Conservation (phyloP, 2,888 invertebrate genomes). For the Anticlea derivata region DNA sequence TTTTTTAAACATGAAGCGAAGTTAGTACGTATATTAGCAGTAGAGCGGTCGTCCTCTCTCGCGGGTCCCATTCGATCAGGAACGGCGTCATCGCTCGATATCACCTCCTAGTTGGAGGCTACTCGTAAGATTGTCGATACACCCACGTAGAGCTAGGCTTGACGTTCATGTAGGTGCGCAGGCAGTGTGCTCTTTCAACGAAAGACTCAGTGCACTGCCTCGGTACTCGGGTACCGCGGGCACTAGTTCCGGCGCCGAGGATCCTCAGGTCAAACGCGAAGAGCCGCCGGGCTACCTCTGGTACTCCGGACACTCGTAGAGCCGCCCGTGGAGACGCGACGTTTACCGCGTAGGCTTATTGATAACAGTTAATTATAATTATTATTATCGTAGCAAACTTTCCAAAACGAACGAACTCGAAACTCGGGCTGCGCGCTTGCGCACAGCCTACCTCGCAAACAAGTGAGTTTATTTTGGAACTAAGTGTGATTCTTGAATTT, state of each 20-base stretch:
- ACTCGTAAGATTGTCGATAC: conserved; percentile 22
- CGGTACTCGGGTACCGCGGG: conserved; percentile 30
- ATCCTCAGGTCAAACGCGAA: conserved; percentile 23
- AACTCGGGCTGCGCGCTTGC: conserved; percentile 83
- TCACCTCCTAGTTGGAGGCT: conserved; percentile 37
- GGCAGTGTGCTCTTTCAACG: conserved; percentile 40
- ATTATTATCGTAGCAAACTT: conserved; percentile 84
- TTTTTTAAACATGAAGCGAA: conserved; percentile 81
- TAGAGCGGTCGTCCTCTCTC: conserved; percentile 80
- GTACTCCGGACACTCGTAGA: conserved; percentile 39
- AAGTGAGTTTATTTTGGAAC: conserved; percentile 91
- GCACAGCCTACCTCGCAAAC: conserved; percentile 88
- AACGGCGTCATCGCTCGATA: conserved; percentile 42
- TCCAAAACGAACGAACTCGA: conserved; percentile 85
- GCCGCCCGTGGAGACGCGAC: conserved; percentile 77
- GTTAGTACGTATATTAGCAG: conserved; percentile 82
- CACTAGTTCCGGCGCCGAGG: conserved; percentile 22
- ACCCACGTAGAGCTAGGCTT: conserved; percentile 29
- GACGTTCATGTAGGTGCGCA: conserved; percentile 42
- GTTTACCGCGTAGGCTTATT: conserved; percentile 81
- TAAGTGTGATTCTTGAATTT: conserved; percentile 89
- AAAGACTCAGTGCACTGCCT: conserved; percentile 16
- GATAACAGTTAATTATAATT: conserved; percentile 82
- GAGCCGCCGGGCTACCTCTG: conserved; percentile 41
- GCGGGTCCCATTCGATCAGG: conserved; percentile 58